A percentile compares a stretch with the other conserved stretches of the same genome.
phyloP scores from a whole-genome alignment of 2,888 invertebrate species.

The Volucella inanis region DNA sequence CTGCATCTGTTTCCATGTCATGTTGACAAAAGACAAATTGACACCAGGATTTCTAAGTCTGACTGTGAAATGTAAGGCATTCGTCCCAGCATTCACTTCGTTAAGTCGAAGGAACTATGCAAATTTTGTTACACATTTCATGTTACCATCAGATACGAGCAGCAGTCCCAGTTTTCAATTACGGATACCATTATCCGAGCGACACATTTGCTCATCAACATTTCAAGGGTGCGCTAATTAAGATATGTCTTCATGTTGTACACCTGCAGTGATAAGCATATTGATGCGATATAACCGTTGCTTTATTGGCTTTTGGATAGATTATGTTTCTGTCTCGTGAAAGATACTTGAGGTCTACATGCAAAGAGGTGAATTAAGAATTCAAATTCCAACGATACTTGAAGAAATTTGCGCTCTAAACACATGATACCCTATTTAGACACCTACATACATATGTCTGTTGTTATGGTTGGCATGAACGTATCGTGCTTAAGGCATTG shows the following conservation, averaged over 20 bases:
- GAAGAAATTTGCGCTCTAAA: too few relatives aligned
- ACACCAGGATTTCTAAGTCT: conserved; percentile 49
- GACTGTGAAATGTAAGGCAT: conserved; percentile 25
- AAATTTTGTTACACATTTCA: conserved; percentile 53
- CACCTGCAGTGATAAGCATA: background rate
- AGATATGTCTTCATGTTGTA: background rate
- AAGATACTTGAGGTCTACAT: too few relatives aligned
- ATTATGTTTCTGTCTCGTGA: too few relatives aligned
- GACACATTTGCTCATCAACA: conserved; percentile 56
- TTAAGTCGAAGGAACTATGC: conserved; percentile 53
- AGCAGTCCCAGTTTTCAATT: background rate
- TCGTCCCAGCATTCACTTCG: conserved; percentile 52
- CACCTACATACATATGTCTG: too few relatives aligned
- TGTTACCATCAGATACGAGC: conserved; percentile 4
- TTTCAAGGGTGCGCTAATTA: conserved; percentile 64
- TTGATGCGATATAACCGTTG: too few relatives aligned
- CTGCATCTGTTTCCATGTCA: too few relatives aligned
- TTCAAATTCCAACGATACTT: too few relatives aligned
- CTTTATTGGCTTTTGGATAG: too few relatives aligned
- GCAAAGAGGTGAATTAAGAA: too few relatives aligned
- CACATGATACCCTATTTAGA: too few relatives aligned
- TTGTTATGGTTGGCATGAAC: too few relatives aligned
- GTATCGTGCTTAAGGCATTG: too few relatives aligned
- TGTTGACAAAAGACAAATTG: conserved; percentile 50
- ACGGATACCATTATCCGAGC: conserved; percentile 10